phyloP scores from a whole-genome alignment of 1,140 invertebrate species.

The Cecropterus lyciades region DNA sequence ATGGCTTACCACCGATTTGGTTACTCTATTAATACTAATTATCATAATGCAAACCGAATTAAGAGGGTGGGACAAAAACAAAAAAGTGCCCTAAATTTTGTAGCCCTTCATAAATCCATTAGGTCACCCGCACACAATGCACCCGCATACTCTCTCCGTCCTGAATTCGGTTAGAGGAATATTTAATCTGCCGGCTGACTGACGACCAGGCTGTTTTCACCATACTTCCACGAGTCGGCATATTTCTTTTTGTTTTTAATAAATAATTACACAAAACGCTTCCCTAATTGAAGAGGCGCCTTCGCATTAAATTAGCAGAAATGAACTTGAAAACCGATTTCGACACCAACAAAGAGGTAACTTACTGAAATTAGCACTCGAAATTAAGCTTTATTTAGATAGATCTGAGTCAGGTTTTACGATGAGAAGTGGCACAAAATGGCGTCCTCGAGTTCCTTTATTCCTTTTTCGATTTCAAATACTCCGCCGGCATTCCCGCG shows the following conservation, averaged over 20 bases:
- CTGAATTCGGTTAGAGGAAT: constrained; percentile 17
- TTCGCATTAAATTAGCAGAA: constrained; percentile 44
- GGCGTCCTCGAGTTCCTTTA: constrained; percentile 51
- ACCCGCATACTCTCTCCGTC: constrained; percentile 25
- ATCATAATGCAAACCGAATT: constrained; percentile 14
- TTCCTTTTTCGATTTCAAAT: constrained; percentile 69
- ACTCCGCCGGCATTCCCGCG: constrained; percentile 53
- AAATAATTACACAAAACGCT: constrained; percentile 35
- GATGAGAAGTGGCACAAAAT: constrained; percentile 39
- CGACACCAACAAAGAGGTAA: constrained; percentile 21
- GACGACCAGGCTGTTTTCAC: not conserved
- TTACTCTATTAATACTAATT: constrained; percentile 13
- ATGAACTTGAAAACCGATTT: constrained; percentile 39
- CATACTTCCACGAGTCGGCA: not conserved
- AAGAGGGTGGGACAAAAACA: constrained; percentile 6
- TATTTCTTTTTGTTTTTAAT: constrained; percentile 26
- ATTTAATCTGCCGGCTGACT: constrained; percentile 20
- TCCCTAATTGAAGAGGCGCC: constrained; percentile 40
- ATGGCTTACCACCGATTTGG: not conserved
- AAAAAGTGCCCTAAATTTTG: constrained; percentile 23
- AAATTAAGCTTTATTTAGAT: constrained; percentile 25
- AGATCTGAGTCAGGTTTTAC: constrained; percentile 11
- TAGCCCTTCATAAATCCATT: constrained; percentile 20
- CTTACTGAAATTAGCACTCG: not conserved
- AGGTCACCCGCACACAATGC: constrained; percentile 24